These are phyloP conservation scores for Syngnathus floridae DNA, from an alignment of 2,113 vertebrate species.

Conservation along the genomic window DNA sequence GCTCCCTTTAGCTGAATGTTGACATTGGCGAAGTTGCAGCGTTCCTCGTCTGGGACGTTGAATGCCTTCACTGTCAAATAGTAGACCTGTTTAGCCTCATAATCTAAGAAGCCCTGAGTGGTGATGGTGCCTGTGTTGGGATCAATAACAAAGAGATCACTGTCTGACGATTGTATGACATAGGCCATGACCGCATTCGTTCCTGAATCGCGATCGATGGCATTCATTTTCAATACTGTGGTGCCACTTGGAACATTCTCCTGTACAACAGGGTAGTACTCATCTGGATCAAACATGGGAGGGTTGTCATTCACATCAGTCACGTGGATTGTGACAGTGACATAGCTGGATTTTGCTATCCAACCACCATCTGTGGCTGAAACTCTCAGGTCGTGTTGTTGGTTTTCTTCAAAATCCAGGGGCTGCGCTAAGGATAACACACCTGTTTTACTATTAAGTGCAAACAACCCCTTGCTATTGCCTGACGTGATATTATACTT, in stretches of 20 bases:
- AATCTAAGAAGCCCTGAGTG: slow-evolving; percentile 98
- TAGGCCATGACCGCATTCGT: slow-evolving; percentile 87
- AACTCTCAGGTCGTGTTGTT: slow-evolving; percentile 81
- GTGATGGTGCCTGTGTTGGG: slow-evolving; percentile 91
- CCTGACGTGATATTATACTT: slow-evolving; percentile 84
- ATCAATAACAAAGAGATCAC: slow-evolving; percentile 93
- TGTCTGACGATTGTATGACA: slow-evolving; percentile 88
- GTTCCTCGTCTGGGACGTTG: slow-evolving; percentile 92
- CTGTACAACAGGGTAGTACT: slow-evolving; percentile 84
- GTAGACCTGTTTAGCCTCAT: slow-evolving; percentile 92
- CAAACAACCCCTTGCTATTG: slow-evolving; percentile 81
- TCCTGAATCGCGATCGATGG: slow-evolving; percentile 83
- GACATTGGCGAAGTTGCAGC: slow-evolving; percentile 87
- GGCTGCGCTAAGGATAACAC: slow-evolving; percentile 75
- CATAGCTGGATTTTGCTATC: slow-evolving; percentile 85
- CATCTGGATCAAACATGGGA: slow-evolving; percentile 79
- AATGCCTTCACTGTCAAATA: slow-evolving; percentile 91
- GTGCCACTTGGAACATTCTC: slow-evolving; percentile 97
- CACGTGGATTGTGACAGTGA: slow-evolving; percentile 79
- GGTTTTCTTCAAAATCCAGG: slow-evolving; percentile 84
- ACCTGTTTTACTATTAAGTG: slow-evolving; percentile 82
- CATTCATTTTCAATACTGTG: slow-evolving; percentile 84
- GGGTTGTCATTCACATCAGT: slow-evolving; percentile 93
- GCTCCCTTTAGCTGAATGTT: slow-evolving; percentile 87
- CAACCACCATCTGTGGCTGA: slow-evolving; percentile 89